These are phyloP conservation scores for Alcedo quadribrachys DNA, from an alignment of 2,797 vertebrate species.

Conservation along the genomic window DNA sequence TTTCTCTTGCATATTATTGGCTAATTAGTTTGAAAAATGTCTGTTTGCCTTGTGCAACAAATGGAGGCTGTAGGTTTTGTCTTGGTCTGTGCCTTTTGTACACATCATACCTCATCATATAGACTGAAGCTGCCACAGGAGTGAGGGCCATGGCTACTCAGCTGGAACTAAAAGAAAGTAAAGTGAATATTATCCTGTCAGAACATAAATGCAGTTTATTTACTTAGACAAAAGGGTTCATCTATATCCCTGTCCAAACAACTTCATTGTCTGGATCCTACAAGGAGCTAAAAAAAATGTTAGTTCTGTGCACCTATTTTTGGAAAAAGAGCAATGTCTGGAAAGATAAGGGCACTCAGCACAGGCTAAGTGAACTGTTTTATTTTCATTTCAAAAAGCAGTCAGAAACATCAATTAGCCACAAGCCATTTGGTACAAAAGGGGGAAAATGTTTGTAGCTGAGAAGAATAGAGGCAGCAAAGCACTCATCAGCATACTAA, in stretches of 20 bases:
- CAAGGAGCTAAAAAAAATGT: constrained; percentile 82
- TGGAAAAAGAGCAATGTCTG: constrained; percentile 83
- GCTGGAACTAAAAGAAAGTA: constrained; percentile 90
- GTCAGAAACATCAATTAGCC: constrained; percentile 90
- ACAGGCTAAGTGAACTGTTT: constrained; percentile 87
- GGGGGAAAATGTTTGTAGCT: constrained; percentile 87
- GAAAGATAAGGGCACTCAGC: constrained; percentile 86
- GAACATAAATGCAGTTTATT: constrained; percentile 94
- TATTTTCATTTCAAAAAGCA: constrained; percentile 89
- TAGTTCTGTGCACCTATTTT: constrained; percentile 83
- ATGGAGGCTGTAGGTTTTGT: constrained; percentile 85
- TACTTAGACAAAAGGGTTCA: constrained; percentile 96
- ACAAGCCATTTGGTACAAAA: constrained; percentile 91
- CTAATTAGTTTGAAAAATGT: constrained; percentile 99
- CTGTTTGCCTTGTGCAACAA: constrained; percentile 95
- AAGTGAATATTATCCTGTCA: constrained; percentile 94
- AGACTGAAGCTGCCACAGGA: constrained; percentile 82
- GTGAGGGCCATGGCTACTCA: constrained; percentile 87
- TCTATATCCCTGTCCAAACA: constrained; percentile 95
- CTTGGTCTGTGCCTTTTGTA: constrained; percentile 86
- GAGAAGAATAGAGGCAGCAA: constrained; percentile 83
- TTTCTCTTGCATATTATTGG: constrained; percentile 96
- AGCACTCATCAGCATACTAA: constrained; percentile 96
- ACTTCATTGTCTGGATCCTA: constrained; percentile 91
- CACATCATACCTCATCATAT: constrained; percentile 87